These are phyloP conservation scores for Papilio dardanus DNA, from an alignment of 1,140 invertebrate species.

Conservation along the genomic window DNA sequence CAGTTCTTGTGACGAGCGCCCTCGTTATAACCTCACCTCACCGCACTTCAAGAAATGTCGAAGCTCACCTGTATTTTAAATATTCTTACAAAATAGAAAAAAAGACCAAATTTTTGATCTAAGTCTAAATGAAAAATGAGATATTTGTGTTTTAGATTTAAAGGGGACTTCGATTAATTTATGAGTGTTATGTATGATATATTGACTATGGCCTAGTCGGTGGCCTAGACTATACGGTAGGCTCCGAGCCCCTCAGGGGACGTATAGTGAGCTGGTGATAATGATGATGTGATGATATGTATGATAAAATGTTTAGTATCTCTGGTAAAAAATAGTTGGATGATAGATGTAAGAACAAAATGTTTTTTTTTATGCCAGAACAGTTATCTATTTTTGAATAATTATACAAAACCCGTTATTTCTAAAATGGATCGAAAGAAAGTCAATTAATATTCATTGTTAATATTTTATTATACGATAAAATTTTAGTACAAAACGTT, in stretches of 20 bases:
- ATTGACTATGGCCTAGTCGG: no score
- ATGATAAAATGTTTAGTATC: not conserved
- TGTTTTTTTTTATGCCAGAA: not conserved
- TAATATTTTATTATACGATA: slow-evolving; percentile 15
- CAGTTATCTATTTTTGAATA: slow-evolving; percentile 17
- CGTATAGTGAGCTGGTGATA: no score
- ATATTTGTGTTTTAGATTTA: no score
- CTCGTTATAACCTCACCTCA: slow-evolving; percentile 33
- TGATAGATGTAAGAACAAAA: not conserved
- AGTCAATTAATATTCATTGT: slow-evolving; percentile 22
- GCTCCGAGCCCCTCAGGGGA: no score
- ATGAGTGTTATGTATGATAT: no score
- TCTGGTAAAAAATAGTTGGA: not conserved
- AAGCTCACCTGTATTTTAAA: slow-evolving; percentile 6
- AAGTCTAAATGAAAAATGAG: no score
- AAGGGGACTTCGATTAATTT: no score
- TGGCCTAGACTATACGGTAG: no score
- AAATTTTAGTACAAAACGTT: not conserved
- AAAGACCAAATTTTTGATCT: not conserved
- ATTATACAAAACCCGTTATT: slow-evolving; percentile 18
- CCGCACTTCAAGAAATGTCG: slow-evolving; percentile 17
- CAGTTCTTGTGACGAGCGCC: slow-evolving; percentile 46
- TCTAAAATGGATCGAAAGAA: not conserved
- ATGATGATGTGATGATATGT: no score
- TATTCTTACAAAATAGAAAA: not conserved